Evolutionary conservation across 2,113 vertebrate species (phyloP), one percentile per base, ranked within the genome.

Genomic region (Spea multiplicata): DNA sequence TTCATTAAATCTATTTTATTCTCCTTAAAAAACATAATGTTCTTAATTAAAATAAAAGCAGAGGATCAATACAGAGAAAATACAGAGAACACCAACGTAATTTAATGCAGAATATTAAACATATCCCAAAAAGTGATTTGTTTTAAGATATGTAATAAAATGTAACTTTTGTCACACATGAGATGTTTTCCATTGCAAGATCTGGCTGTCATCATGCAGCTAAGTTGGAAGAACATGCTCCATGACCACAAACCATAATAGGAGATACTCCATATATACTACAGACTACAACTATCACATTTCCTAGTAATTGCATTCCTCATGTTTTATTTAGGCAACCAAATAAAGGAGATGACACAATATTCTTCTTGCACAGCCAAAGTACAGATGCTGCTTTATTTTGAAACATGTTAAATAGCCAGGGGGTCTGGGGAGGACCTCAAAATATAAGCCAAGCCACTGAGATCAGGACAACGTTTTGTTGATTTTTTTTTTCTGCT

Each of bases 141-240:
- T 47, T 12, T 5, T 44, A 10, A 30, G 8, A 72, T 17, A 46
- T 14, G 30, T 44, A 46, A 50, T 66, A 55, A 72, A 52, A 75
- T 50, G 30, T 78, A 72, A 66, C 67, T 48, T 80, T 74, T 80
- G 64, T 68, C 78, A 61, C 45, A 68, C 71, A 74, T 73, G 59
- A n/a, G n/a, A 80, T 10, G 48, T 66, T 74, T 65, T 68, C 71
- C 77, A 80, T 73, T 66, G 66, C 64, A 44, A 74, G 64, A 73
- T 80, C 71, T 80, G 78, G 78, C 65, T 80, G 71, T 74, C 71
- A 80, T 80, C 78, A 79, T 52, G 30, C 48, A 44, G 55, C 50
- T 74, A 57, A 55, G 52, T 68, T 80, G 70, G 49, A 74, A 46
- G 64, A 74, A 68, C 70, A 68, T 74, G 55, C 71, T 73, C 50